Conservation (phyloP, 2,113 vertebrate genomes). For the Menidia beryllina region DNA sequence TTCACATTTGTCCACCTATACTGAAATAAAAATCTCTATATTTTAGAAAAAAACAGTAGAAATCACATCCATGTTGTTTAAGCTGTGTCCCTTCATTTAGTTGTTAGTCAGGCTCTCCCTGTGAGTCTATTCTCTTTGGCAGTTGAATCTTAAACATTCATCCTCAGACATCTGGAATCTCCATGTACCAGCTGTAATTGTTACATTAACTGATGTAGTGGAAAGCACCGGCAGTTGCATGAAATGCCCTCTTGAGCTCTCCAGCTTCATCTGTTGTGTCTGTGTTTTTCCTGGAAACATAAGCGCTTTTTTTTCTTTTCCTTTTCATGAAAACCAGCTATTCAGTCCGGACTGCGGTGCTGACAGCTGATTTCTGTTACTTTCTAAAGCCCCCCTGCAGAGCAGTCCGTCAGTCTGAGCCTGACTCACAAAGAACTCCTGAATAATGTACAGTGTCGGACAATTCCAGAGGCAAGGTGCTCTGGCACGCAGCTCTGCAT, state of each 20-base stretch:
- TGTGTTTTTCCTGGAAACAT: slow-evolving; percentile 35
- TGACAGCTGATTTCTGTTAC: slow-evolving; percentile 54
- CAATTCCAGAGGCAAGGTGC: slow-evolving; percentile 52
- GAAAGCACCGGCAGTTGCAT: slow-evolving; percentile 38
- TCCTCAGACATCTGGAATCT: slow-evolving; percentile 56
- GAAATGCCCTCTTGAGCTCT: slow-evolving; percentile 10
- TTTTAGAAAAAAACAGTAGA: slow-evolving; percentile 35
- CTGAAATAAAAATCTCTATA: slow-evolving; percentile 25
- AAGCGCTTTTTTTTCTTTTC: slow-evolving; percentile 14
- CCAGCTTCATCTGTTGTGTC: slow-evolving; percentile 29
- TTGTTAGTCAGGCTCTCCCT: slow-evolving; percentile 38
- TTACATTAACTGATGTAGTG: slow-evolving; percentile 30
- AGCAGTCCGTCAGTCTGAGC: slow-evolving; percentile 57
- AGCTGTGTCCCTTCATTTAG: slow-evolving; percentile 36
- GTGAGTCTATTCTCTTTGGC: slow-evolving; percentile 36
- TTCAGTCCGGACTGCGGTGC: slow-evolving; percentile 19
- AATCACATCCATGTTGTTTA: slow-evolving; percentile 38
- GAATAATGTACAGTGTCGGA: slow-evolving; percentile 67
- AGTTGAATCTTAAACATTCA: slow-evolving; percentile 46
- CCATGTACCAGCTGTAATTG: slow-evolving; percentile 20
- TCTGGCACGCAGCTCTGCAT: slow-evolving; percentile 47
- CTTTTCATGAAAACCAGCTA: slow-evolving; percentile 21
- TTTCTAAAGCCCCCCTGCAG: slow-evolving; percentile 60
- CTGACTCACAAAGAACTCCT: slow-evolving; percentile 28
- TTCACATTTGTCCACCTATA: slow-evolving; percentile 52